Conservation (phyloP, 2,888 invertebrate species). For the Poecilobothrus nobilitatus region DNA sequence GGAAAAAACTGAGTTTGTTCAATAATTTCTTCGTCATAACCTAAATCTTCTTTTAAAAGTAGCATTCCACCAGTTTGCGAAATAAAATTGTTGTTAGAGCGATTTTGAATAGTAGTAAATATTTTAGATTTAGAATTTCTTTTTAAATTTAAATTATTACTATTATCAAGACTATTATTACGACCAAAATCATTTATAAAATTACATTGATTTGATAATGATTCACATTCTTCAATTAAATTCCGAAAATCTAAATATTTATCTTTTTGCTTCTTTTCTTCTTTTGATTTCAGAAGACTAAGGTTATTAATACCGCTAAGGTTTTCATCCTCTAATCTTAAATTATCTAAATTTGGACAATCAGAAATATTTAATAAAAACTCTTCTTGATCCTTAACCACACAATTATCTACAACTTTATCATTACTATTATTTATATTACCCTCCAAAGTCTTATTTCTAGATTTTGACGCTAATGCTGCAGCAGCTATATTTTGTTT, state of each 20-base stretch:
- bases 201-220: slow-evolving; percentile 14
- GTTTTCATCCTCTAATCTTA: slow-evolving; percentile 17
- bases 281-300: neutral
- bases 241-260: slow-evolving; percentile 30
- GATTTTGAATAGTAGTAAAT: slow-evolving; percentile 28
- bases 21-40: neutral
- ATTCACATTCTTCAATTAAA: slow-evolving; percentile 34
- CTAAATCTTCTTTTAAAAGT: neutral
- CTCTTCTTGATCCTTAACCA: neutral
- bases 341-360: slow-evolving; percentile 18
- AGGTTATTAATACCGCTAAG: neutral
- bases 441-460: neutral
- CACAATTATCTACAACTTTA: neutral
- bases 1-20: neutral
- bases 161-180: slow-evolving; percentile 27
- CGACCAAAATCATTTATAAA: slow-evolving; percentile 26
- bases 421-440: neutral
- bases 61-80: slow-evolving; percentile 11
- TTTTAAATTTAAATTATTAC: slow-evolving; percentile 23
- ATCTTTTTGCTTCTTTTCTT: neutral
- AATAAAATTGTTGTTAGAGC: slow-evolving; percentile 19
- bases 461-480: neutral
- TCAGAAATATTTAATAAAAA: slow-evolving; percentile 2
- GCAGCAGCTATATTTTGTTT: slow-evolving; percentile 19
- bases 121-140: slow-evolving; percentile 25